Evolutionary conservation across 1,140 invertebrate genomes (phyloP).

Genomic region (Aphidius gifuensis): DNA sequence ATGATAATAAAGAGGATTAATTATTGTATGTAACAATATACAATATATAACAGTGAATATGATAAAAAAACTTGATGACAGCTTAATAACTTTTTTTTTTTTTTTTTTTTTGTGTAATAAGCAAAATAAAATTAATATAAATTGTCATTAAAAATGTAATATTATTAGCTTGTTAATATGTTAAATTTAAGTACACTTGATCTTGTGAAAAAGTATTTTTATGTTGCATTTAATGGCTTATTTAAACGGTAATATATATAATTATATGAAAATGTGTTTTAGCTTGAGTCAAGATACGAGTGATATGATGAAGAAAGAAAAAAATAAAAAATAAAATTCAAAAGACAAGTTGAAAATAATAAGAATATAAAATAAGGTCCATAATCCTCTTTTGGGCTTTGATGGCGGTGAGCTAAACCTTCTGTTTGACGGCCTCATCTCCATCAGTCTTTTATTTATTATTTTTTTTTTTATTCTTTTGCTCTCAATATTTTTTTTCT

Average conservation of each 20-base stretch:
- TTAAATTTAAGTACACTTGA: conserved; percentile 8
- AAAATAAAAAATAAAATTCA: conserved; percentile 1
- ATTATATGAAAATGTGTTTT: too few species aligned
- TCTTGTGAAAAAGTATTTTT: neutral
- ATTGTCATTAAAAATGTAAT: neutral
- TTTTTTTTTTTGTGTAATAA: too few species aligned
- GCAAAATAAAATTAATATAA: too few species aligned
- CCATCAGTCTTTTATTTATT: conserved; percentile 39
- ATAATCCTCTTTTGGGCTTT: conserved; percentile 53
- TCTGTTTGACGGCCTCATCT: conserved; percentile 45
- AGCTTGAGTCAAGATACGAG: too few species aligned
- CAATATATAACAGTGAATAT: neutral
- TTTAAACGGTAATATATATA: neutral
- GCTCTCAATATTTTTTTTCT: conserved; percentile 3
- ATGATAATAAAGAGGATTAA: too few species aligned
- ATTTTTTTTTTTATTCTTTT: conserved; percentile 19
- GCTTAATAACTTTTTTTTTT: conserved; percentile 47
- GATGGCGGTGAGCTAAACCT: conserved; percentile 46
- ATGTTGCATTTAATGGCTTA: neutral
- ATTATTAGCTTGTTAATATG: neutral
- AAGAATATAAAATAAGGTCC: conserved; percentile 28
- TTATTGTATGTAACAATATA: neutral
- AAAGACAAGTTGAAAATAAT: neutral
- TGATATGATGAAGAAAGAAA: neutral
- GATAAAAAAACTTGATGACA: conserved; percentile 47